Percentiles rank a stretch among this genome's conserved stretches.
Evolutionary conservation across 2,888 invertebrate genomes (phyloP).

Genomic region (Drosophila percnosoma): DNA sequence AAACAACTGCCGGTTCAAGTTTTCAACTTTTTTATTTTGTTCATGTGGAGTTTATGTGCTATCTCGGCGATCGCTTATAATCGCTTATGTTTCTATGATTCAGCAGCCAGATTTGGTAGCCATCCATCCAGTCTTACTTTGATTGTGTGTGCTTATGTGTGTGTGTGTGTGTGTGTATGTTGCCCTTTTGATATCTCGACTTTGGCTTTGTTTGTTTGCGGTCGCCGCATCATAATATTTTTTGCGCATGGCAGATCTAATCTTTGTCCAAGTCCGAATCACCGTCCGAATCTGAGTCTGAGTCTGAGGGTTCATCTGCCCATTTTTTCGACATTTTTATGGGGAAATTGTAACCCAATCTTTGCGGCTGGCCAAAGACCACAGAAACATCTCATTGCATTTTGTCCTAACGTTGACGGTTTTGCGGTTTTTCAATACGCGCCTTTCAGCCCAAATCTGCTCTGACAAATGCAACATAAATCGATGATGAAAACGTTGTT

Average conservation of each 20-base stretch:
- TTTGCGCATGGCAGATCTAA: conserved; percentile 79
- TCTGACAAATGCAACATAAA: conserved; percentile 67
- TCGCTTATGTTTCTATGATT: conserved; percentile 78
- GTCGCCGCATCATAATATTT: conserved; percentile 76
- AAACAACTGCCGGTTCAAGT: conserved; percentile 49
- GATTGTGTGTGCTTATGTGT: conserved; percentile 4
- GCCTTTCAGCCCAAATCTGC: conserved; percentile 59
- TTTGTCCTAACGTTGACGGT: conserved; percentile 77
- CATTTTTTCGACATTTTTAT: conserved; percentile 76
- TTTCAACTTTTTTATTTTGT: conserved; percentile 31
- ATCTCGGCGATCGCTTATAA: conserved; percentile 70
- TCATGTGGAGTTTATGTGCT: conserved; percentile 56
- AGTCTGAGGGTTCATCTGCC: conserved; percentile 49
- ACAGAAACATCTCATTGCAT: conserved; percentile 72
- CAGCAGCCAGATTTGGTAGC: conserved; percentile 73
- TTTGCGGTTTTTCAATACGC: conserved; percentile 59
- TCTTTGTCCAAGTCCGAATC: conserved; percentile 62
- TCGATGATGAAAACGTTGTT: conserved; percentile 18
- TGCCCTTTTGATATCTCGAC: conserved; percentile 62
- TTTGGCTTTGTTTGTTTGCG: conserved; percentile 72
- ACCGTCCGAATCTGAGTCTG: not conserved
- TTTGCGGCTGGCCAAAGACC: conserved; percentile 48
- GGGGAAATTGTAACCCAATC: conserved; percentile 79
- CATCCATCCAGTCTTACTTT: conserved; percentile 65
- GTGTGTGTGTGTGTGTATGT: conserved; percentile 3